Percentiles rank a stretch among this genome's conserved stretches.
These are phyloP conservation scores for Raja brachyura DNA, from an alignment of 2,113 vertebrate genomes.

Conservation along the genomic window DNA sequence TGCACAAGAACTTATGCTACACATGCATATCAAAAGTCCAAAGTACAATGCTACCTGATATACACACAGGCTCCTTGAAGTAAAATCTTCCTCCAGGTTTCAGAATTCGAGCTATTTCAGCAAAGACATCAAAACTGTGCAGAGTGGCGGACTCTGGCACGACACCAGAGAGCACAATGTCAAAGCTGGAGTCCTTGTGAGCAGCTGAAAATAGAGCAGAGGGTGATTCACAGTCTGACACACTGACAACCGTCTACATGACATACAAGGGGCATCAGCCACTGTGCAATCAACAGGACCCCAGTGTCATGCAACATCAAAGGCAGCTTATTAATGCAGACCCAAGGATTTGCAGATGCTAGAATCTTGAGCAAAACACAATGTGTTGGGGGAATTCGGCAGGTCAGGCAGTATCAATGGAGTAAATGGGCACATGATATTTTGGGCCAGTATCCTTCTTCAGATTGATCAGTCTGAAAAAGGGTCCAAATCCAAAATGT, in stretches of 20 bases:
- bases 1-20: not conserved
- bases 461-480: no score
- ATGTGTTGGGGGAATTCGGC: no score
- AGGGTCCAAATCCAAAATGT: no score
- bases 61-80: conserved; percentile 70
- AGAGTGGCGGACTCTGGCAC: conserved; percentile 58
- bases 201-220: conserved; percentile 58
- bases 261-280: no score
- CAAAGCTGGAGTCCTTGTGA: conserved; percentile 70
- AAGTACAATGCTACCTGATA: conserved; percentile 40
- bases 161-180: conserved; percentile 71
- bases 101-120: conserved; percentile 76
- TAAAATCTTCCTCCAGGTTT: conserved; percentile 76
- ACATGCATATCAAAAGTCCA: not conserved
- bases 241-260: not conserved
- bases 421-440: no score
- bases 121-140: conserved; percentile 70
- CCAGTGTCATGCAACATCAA: not conserved
- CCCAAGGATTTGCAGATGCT: no score
- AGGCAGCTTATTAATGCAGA: not conserved
- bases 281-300: not conserved
- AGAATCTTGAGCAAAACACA: no score
- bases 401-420: no score
- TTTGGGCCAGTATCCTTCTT: no score
- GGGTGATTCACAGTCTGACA: no score